Conservation (phyloP, 2,797 vertebrate species). For the Mycteria americana region DNA sequence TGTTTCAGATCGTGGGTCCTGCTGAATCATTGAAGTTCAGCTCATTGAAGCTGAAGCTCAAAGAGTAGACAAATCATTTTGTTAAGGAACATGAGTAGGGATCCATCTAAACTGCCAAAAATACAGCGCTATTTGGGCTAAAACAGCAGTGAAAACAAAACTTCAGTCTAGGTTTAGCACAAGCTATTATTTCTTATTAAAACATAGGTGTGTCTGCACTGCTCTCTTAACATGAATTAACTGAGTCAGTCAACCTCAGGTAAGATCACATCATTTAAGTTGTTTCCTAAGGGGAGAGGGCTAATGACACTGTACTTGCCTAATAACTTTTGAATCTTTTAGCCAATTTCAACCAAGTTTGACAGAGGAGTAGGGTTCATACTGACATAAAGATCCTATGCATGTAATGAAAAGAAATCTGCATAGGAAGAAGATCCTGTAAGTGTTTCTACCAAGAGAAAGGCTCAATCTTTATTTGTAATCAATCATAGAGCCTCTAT, state of each 20-base stretch:
- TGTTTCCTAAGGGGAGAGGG: not conserved
- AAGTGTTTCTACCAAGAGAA: not conserved
- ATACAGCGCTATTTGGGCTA: not conserved
- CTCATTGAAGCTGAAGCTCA: not conserved
- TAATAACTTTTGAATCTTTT: not conserved
- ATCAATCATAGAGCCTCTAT: not conserved
- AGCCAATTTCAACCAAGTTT: not conserved
- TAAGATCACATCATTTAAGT: not conserved
- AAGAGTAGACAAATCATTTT: not conserved
- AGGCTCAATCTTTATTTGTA: not conserved
- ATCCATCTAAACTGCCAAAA: not conserved
- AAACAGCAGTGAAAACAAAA: not conserved
- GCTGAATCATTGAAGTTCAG: not conserved
- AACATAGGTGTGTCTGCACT: not conserved
- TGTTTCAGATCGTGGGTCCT: not conserved
- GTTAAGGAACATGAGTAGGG: not conserved
- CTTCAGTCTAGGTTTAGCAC: not conserved
- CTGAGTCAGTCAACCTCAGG: not conserved
- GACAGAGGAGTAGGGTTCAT: not conserved
- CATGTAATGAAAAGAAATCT: not conserved
- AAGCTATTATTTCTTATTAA: not conserved
- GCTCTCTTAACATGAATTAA: not conserved
- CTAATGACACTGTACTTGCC: not conserved
- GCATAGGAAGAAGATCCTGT: fast-evolving
- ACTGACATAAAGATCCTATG: not conserved